Conservation (phyloP, 2,113 vertebrate species). For the Grammomys surdaster region DNA sequence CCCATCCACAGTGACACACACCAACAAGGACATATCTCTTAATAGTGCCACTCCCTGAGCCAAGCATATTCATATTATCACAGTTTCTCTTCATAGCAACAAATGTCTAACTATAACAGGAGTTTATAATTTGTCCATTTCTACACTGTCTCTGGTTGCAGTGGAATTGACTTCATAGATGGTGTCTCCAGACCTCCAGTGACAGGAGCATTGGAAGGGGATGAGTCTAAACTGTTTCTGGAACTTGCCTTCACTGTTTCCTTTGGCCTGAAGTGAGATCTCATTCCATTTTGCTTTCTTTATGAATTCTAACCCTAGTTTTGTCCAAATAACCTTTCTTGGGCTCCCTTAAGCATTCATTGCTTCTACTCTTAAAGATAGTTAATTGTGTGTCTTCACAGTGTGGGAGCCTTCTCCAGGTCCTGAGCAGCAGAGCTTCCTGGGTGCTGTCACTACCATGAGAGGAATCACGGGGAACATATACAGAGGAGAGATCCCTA, state of each 20-base stretch:
- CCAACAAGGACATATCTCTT: too few relatives aligned
- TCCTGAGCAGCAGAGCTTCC: neutral
- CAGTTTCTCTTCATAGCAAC: neutral
- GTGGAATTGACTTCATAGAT: neutral
- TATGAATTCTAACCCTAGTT: neutral
- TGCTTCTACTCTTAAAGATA: neutral
- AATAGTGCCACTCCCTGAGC: too few relatives aligned
- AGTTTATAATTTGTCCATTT: neutral
- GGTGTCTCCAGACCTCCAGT: neutral
- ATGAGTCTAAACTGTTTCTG: neutral
- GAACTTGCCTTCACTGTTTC: neutral
- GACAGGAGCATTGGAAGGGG: neutral
- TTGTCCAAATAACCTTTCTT: neutral
- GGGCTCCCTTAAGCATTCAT: neutral
- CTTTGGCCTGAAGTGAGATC: neutral
- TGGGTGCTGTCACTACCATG: neutral
- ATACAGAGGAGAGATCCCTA: neutral
- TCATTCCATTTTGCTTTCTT: neutral
- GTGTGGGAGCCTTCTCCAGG: neutral
- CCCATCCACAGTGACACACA: too few relatives aligned
- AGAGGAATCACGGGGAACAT: neutral
- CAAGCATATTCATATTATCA: too few relatives aligned
- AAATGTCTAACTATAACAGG: neutral
- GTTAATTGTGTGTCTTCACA: neutral
- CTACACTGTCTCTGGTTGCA: fast-evolving